A percentile compares a stretch with the other conserved stretches of the same genome.
Evolutionary conservation across 2,888 invertebrate species (phyloP).

Genomic region (Polyommatus icarus): DNA sequence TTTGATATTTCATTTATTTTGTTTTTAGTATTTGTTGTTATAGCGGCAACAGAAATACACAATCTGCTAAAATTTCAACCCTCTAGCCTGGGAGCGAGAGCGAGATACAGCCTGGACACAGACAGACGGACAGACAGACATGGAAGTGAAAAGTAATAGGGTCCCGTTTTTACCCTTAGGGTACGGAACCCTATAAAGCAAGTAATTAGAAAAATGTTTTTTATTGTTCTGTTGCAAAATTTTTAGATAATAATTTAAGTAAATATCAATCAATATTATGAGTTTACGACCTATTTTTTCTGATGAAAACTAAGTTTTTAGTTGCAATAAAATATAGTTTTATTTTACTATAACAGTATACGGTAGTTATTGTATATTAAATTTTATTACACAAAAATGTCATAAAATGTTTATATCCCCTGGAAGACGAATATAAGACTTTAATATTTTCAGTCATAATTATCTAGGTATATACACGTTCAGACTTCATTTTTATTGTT

Average conservation of each 20-base stretch:
- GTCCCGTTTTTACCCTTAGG: too few species aligned
- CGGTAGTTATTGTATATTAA: slow-evolving; percentile 27
- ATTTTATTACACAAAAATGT: slow-evolving; percentile 34
- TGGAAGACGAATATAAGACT: slow-evolving; percentile 65
- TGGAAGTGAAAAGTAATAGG: too few species aligned
- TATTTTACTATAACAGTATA: slow-evolving; percentile 5
- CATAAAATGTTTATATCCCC: slow-evolving; percentile 49
- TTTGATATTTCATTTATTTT: too few species aligned
- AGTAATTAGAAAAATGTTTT: background rate
- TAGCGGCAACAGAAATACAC: too few species aligned
- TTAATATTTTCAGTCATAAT: slow-evolving; percentile 47
- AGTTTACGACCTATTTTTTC: background rate
- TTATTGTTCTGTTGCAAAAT: background rate
- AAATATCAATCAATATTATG: slow-evolving; percentile 8
- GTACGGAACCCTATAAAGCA: background rate
- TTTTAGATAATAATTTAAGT: background rate
- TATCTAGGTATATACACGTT: slow-evolving; percentile 37
- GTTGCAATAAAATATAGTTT: background rate
- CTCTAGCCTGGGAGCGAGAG: too few species aligned
- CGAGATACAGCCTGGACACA: too few species aligned
- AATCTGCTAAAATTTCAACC: too few species aligned
- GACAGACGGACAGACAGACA: too few species aligned
- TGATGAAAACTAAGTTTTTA: background rate
- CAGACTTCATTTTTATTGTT: slow-evolving; percentile 38
- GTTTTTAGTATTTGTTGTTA: too few species aligned